Percentiles rank a stretch among this genome's conserved stretches.
These are phyloP conservation scores for human DNA, from an alignment of 2,113 vertebrate species.

Conservation along the genomic window GRCh38 chr2:80389501-80390000, in stretches of 20 bases:
- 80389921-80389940: background rate
- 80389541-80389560: slow-evolving; percentile 1
- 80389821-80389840: background rate
- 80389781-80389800: background rate
- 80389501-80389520: background rate
- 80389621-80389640: background rate
- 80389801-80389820: background rate
- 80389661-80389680: background rate
- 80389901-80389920: background rate
- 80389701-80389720: background rate
- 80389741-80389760: background rate
- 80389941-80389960: background rate
- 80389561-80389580: background rate
- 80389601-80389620: background rate
- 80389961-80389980: background rate
- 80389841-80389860: background rate
- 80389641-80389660: background rate
- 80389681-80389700: background rate
- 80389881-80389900: slow-evolving; percentile 32
- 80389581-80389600: background rate
- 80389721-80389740: background rate
- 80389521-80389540: background rate
- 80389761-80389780: background rate
- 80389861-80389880: background rate
- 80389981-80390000: background rate